Evolutionary conservation across 2,113 vertebrate genomes (phyloP), one percentile per base, ranked within the genome.

Genomic region (Notothenia coriiceps): DNA sequence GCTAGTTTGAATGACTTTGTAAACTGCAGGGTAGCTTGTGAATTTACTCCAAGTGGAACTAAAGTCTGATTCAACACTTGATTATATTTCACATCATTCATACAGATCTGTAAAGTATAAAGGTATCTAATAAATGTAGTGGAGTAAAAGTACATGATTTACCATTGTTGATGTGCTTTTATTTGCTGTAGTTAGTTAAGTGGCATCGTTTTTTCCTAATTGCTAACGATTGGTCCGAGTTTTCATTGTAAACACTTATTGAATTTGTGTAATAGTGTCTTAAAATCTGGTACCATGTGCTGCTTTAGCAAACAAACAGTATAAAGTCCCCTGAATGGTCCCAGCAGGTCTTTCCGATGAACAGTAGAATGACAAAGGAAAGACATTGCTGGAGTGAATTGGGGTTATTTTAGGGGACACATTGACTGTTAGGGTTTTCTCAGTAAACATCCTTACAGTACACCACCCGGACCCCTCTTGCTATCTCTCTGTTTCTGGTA

Each of bases 251-350:
- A 35, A 61, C 43, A 44, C 7, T 40, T 7, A 40, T 40, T 7
- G 35, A 40, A 40, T 40, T 40, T 40, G 15, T 47, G 33, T 62
- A 20, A 15, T 11, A 3, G 10, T 0, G 20, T 10, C 3, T 8
- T 13, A 13, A 6, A 14, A 17, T 14, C 8, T 55, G 2, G 2
- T 47, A 20, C 22, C 12, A 2, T 40, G n/a, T 20, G 44, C 17
- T 35, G 60, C 35, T 3, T 62, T 51, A 40, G 59, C 51, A 7
- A 3, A 1, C 3, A 5, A 22, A 54, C 70, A 59, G 55, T 13
- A 64, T 60, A 60, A 29, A 13, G 51, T 57, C 52, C 59, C 6
- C 29, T 74, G n/a, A 76, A 9, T 49, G 35, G 35, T 75, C 70
- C 61, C 83, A 20, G 61, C 46, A 44, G 83, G 49, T 50, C 52